A percentile compares a stretch with the other conserved stretches of the same genome.
Conservation (phyloP, 2,113 vertebrate species). For the Oreocharis arfaki region DNA sequence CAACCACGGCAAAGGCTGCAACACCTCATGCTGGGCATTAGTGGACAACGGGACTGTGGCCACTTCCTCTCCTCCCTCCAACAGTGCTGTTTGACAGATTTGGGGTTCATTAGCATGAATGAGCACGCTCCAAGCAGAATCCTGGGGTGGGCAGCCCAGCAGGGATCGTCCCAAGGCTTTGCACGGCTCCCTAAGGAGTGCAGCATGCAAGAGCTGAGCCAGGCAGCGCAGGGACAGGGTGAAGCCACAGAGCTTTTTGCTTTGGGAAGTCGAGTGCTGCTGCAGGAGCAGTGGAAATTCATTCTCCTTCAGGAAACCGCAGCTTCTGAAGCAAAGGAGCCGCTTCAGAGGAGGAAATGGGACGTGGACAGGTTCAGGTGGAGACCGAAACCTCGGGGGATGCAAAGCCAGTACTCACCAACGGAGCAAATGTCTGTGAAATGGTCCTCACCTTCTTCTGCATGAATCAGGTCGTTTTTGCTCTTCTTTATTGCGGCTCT, state of each 20-base stretch:
- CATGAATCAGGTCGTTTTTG: constrained; percentile 91
- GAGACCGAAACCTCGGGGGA: neutral
- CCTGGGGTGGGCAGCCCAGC: neutral
- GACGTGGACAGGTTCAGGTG: neutral
- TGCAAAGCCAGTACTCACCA: constrained; percentile 77
- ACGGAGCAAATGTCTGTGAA: constrained; percentile 93
- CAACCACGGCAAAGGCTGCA: neutral
- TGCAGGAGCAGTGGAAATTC: neutral
- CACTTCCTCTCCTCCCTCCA: neutral
- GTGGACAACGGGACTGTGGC: neutral
- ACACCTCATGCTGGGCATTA: neutral
- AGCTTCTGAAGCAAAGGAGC: neutral
- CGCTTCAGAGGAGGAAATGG: neutral
- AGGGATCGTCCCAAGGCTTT: neutral
- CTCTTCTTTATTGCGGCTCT: constrained; percentile 91
- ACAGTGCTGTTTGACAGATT: neutral
- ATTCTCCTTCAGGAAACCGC: neutral
- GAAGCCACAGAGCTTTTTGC: neutral
- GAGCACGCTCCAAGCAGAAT: neutral
- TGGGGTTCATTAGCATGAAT: neutral
- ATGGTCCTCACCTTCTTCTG: constrained; percentile 94
- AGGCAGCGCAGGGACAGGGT: neutral
- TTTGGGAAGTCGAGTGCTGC: neutral
- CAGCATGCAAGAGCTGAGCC: constrained; percentile 19
- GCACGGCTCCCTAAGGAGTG: neutral